Percentiles rank a stretch among this genome's conserved stretches.
These are phyloP conservation scores for Standfussiana lucernea DNA, from an alignment of 2,888 invertebrate genomes.

Conservation along the genomic window DNA sequence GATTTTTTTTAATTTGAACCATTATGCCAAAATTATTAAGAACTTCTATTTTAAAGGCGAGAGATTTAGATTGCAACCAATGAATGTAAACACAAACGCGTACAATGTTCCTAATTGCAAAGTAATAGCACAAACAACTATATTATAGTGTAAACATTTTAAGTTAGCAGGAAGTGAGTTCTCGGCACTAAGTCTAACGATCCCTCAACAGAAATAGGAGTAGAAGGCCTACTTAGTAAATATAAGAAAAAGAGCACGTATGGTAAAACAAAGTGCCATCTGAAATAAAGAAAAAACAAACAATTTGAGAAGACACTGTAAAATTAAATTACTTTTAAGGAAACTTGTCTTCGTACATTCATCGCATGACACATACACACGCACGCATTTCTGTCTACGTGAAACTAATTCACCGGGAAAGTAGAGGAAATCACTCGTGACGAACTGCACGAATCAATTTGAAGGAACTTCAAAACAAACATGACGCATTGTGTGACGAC, in stretches of 20 bases:
- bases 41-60: neutral
- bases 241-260: neutral
- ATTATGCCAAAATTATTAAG: neutral
- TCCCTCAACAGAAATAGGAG: neutral
- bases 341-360: constrained; percentile 4
- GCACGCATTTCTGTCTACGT: too few species aligned
- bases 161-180: constrained; percentile 52
- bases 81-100: neutral
- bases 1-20: neutral
- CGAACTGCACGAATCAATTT: neutral
- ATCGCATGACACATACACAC: constrained; percentile 2
- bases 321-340: neutral
- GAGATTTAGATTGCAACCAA: neutral
- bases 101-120: constrained; percentile 18
- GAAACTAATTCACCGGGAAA: constrained; percentile 23
- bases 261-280: neutral
- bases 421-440: constrained; percentile 12
- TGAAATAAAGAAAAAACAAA: neutral
- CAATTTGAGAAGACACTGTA: neutral
- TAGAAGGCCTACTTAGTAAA: constrained; percentile 34
- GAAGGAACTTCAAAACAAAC: constrained; percentile 29
- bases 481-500: constrained; percentile 30
- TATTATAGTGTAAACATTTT: constrained; percentile 37
- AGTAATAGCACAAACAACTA: constrained; percentile 31
- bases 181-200: constrained; percentile 42